Conservation (phyloP, 2,113 vertebrate species). For the Brachionichthys hirsutus region DNA sequence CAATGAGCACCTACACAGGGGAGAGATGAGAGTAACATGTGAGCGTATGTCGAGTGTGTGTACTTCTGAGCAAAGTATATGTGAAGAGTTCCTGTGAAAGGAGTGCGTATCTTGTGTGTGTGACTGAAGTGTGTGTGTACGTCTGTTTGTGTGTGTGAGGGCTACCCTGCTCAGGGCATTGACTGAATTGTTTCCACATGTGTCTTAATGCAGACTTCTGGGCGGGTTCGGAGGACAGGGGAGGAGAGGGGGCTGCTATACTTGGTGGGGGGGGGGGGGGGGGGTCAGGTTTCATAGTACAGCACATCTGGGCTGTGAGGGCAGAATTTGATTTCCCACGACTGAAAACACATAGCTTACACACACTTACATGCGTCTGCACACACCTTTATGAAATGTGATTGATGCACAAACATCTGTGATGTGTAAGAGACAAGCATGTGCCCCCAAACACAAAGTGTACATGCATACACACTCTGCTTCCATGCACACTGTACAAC, state of each 20-base stretch:
- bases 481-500: slow-evolving; percentile 41
- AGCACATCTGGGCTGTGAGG: slow-evolving; percentile 75
- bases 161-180: slow-evolving; percentile 80
- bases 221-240: slow-evolving; percentile 76
- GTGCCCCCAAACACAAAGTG: slow-evolving; percentile 12
- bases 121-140: slow-evolving; percentile 48
- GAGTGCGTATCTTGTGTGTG: slow-evolving; percentile 42
- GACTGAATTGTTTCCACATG: slow-evolving; percentile 84
- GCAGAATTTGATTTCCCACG: slow-evolving; percentile 79
- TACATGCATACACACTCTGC: slow-evolving; percentile 13
- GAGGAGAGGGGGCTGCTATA: slow-evolving; percentile 60
- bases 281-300: slow-evolving; percentile 79
- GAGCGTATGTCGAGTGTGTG: slow-evolving; percentile 53
- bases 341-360: slow-evolving; percentile 66
- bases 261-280: slow-evolving; percentile 43
- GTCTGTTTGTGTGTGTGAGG: slow-evolving; percentile 72
- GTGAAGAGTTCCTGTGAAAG: slow-evolving; percentile 26
- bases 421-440: slow-evolving; percentile 23
- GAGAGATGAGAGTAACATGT: slow-evolving; percentile 61
- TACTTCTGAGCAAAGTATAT: slow-evolving; percentile 43
- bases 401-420: slow-evolving; percentile 49
- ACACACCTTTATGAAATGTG: slow-evolving; percentile 60
- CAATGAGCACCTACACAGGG: slow-evolving; percentile 66
- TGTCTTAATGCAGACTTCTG: slow-evolving; percentile 81
- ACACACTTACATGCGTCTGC: slow-evolving; percentile 46